Evolutionary conservation across 2,113 vertebrate species (phyloP), one percentile per base, ranked within the genome.

Genomic region (Festucalex cinctus): DNA sequence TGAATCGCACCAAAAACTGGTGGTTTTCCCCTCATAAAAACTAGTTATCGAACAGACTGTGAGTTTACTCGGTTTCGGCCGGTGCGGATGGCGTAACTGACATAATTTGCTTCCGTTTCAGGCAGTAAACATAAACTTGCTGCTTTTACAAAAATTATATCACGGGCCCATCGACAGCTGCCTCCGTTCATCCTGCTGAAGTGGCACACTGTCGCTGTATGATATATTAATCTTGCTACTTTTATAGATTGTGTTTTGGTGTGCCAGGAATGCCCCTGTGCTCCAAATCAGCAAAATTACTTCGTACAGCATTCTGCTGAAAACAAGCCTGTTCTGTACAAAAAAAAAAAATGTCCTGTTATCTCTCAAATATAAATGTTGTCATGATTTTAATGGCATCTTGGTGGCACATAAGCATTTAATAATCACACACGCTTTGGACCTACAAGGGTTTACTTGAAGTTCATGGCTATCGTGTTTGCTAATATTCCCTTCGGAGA

Each of bases 181-280:
- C 43, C 63, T 22, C 35, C 37, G 65, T 57, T 69, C 48, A 56
- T 37, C 54, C 64, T 70, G 63, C 75, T 65, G 48, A 63, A 72
- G 9, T 59, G 48, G 17, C 49, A 65, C 48, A 24, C 26, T 9
- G 14, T n/a, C 32, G 16, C 46, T 39, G 43, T 71, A 35, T 60
- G 17, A 62, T 41, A 37, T 24, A 48, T 41, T 63, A 16, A 37
- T 63, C 43, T 68, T 14, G 0, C 53, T 59, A 51, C 58, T 59
- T 60, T n/a, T 44, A 65, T 35, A 46, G 49, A 72, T 68, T 68
- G 37, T 63, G 32, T 20, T 10, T 3, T n/a, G 3, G 44, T 63
- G 36, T 28, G 46, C 57, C 43, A 65, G 43, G 5, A 53, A 51
- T 39, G 43, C 36, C 51, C 9, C 26, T 9, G 0, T 63, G 19